Base-by-base conservation (phyloP, 2,888 invertebrate genomes). In the Pollenia amentaria region DNA sequence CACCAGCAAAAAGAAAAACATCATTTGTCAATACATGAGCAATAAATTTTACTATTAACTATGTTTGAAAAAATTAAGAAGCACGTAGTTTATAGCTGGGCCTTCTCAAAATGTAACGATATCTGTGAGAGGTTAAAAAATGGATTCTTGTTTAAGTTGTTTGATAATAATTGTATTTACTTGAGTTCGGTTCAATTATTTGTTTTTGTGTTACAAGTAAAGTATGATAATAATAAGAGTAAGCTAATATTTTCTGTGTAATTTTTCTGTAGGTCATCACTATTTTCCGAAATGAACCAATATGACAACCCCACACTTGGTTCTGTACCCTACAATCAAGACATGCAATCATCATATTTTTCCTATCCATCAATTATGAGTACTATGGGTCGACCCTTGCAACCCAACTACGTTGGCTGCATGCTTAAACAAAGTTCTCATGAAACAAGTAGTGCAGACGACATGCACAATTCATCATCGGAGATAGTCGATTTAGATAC, bases 401-500 rank as follows among this genome's bases (percentile, higher is more conserved):
- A 91, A 44, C 91, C 92, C 1, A 90, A 91, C 42, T 93, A 91
- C 73, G 90, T 92, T 10, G 93, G 92, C 8, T 89, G 90, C 14
- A 89, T 90, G 88, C 89, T 92, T 10, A 91, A 91, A 44, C 89
- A 90, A 72, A 85, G 89, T 8, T 89, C 88, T n/a, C 90, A 90
- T 44, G 89, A 89, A 72, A 85, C 90, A 77, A 84, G 87, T 4
- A 90, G 88, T 40, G 89, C 90, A 11, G 89, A 89, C 64, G 90
- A 91, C 73, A 90, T 89, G 78, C 90, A 90, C 21, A 91, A 91
- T 44, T 91, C 92, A 51, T 91, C 92, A 0, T 93, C 92, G 1
- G 91, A 92, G 89, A 93, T 92, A 48, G 92, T 93, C 8, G 93
- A 93, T 75, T 89, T 93, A 85, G 93, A 93, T 88, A 93, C 93